Base-by-base conservation (phyloP, 2,797 vertebrate species). In the Brachyalestes nurse region DNA sequence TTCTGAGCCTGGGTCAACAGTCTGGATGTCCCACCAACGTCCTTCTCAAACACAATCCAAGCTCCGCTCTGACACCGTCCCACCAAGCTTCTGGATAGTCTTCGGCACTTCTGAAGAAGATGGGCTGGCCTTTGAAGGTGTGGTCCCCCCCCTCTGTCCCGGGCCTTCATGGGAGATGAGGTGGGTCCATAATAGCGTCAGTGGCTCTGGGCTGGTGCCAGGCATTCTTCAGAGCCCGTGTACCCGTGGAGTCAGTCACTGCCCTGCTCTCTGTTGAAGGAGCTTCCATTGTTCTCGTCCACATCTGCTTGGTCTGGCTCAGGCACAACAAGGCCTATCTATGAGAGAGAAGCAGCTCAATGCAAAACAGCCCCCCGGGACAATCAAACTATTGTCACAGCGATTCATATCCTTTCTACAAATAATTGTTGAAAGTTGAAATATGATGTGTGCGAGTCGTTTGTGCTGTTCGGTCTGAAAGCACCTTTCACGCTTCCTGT, bases 101-200 rank as follows among this genome's bases (percentile, higher is more conserved):
- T 95, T 94, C 88, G 92, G 93, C 91, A 91, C 92, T 74, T 96
- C 94, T 89, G 93, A 96, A 83, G 94, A 79, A 89, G 0, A 94
- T 92, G 88, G 95, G 94, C 92, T 94, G 89, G 93, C 96, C 97
- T 97, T 97, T 98, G 96, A 97, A 97, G 97, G 96, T 96, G 95
- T 96, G 94, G 93, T 95, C 95, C 47, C 47, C 47, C 34, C 88
- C 73, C 75, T 53, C 75, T n/a, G 89, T 57, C 95, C 94, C 77
- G 88, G 93, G 85, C 96, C 96, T 96, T 94, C 95, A 95, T 94
- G 95, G 96, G 96, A 97, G 92, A 96, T 93, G 93, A 94, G 94
- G 95, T 93, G 95, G 95, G 94, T 87, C 94, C 92, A 91, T 86
- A 6, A 91, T 88, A 82, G 81, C 74, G 92, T 96, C 95, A 95